phyloP scores from a whole-genome alignment of 2,113 vertebrate genomes.

The Muntiacus reevesi region DNA sequence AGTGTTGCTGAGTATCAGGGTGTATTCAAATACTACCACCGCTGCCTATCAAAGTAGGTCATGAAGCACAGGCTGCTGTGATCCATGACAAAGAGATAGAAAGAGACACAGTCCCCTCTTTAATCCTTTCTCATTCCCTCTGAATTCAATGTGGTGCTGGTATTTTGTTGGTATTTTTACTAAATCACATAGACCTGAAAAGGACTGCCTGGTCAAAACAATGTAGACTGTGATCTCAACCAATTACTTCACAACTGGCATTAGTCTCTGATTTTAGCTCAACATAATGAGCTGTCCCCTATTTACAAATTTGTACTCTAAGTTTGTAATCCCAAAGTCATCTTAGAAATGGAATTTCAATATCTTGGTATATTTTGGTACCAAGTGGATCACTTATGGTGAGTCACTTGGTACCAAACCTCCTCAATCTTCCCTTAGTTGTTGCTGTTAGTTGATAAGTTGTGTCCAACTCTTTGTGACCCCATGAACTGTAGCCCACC shows the following conservation, averaged over 20 bases:
- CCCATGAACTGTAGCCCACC: neutral
- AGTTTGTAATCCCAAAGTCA: neutral
- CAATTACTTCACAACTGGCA: neutral
- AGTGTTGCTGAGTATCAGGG: neutral
- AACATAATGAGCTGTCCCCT: neutral
- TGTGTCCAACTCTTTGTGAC: neutral
- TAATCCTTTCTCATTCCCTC: neutral
- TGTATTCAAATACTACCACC: neutral
- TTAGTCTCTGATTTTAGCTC: neutral
- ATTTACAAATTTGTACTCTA: neutral
- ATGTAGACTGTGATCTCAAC: neutral
- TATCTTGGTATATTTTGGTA: neutral
- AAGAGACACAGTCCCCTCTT: neutral
- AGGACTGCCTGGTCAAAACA: neutral
- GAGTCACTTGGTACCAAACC: neutral
- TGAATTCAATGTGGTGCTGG: neutral
- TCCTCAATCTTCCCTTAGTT: neutral
- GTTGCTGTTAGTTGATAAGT: neutral
- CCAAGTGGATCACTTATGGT: neutral
- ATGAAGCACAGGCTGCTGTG: neutral
- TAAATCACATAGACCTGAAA: neutral
- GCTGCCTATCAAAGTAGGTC: neutral
- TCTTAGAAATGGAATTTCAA: neutral
- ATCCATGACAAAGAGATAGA: neutral
- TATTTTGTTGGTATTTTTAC: neutral